Conservation (phyloP, 2,113 vertebrate genomes). For the Amphilophus citrinellus region DNA sequence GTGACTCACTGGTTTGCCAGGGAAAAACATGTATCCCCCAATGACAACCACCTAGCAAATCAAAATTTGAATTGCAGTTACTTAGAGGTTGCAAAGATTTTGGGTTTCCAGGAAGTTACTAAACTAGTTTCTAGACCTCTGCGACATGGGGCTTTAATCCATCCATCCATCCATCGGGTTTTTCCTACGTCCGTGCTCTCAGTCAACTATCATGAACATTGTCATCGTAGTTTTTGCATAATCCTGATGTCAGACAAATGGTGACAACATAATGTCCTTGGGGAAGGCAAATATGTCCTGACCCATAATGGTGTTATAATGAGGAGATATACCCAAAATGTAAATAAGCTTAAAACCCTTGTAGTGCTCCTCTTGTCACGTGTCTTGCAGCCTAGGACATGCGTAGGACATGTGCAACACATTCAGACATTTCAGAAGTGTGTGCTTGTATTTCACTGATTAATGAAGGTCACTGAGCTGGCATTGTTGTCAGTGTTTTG, state of each 20-base stretch:
- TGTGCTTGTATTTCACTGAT: constrained; percentile 7
- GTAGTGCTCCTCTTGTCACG: not conserved
- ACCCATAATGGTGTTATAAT: not conserved
- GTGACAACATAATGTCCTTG: not conserved
- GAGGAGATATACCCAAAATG: not conserved
- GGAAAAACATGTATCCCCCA: not conserved
- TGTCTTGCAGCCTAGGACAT: not conserved
- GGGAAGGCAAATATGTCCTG: not conserved
- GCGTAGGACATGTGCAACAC: not conserved
- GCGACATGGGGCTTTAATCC: rapidly evolving
- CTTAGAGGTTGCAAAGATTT: not conserved
- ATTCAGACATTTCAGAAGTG: not conserved
- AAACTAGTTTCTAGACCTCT: not conserved
- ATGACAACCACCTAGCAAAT: not conserved
- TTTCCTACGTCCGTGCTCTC: not conserved
- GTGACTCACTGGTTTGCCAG: not conserved
- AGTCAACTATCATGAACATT: not conserved
- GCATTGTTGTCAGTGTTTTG: not conserved
- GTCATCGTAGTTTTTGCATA: not conserved
- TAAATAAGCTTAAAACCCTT: not conserved
- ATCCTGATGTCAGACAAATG: not conserved
- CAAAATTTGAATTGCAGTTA: not conserved
- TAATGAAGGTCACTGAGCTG: constrained; percentile 7
- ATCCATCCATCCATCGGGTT: no score
- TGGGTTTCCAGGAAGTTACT: rapidly evolving